These are phyloP conservation scores for Phoenicopterus ruber DNA, from an alignment of 2,113 vertebrate genomes.

Conservation along the genomic window DNA sequence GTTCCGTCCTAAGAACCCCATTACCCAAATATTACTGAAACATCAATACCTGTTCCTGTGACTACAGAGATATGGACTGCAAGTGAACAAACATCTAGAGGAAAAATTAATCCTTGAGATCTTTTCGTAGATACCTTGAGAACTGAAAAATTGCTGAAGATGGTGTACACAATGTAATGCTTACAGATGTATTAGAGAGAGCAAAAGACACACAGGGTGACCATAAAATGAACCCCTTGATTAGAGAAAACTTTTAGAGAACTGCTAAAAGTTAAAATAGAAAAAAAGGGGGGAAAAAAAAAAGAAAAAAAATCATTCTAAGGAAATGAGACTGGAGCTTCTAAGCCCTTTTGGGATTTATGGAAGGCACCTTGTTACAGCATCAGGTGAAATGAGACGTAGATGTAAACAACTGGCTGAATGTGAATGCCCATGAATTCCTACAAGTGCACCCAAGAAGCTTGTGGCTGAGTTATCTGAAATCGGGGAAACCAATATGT, in stretches of 20 bases:
- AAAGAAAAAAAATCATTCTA: too few species aligned
- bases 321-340: not conserved
- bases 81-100: not conserved
- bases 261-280: not conserved
- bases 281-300: not conserved
- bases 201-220: not conserved
- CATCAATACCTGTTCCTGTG: not conserved
- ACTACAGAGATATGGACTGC: not conserved
- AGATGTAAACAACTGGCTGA: not conserved
- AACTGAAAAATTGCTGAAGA: not conserved
- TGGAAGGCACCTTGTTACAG: not conserved
- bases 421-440: not conserved
- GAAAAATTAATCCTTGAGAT: not conserved
- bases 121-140: not conserved
- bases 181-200: not conserved
- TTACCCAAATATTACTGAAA: not conserved
- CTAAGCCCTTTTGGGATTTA: not conserved
- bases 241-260: not conserved
- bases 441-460: not conserved
- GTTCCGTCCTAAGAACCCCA: not conserved
- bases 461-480: rapidly evolving
- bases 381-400: not conserved
- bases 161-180: not conserved
- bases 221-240: not conserved
- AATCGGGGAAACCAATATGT: rapidly evolving